These are phyloP conservation scores for Saguinus midas DNA, from an alignment of 2,113 vertebrate species.

Conservation along the genomic window DNA sequence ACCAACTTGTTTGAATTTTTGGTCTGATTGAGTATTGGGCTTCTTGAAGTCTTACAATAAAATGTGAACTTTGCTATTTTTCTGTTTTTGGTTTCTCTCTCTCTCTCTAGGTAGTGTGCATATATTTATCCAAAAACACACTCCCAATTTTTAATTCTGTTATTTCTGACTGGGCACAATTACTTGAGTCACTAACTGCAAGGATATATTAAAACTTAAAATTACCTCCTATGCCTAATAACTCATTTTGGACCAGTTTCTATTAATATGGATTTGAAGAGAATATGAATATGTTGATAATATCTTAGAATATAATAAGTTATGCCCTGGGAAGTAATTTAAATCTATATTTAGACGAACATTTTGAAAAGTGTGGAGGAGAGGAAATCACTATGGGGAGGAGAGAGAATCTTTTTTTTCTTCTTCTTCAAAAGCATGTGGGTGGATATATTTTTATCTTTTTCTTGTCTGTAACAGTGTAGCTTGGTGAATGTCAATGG, in stretches of 20 bases:
- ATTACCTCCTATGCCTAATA: neutral
- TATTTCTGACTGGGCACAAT: neutral
- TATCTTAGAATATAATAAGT: neutral
- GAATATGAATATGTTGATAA: neutral
- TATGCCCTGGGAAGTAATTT: slow-evolving; percentile 17
- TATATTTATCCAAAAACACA: neutral
- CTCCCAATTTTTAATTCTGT: neutral
- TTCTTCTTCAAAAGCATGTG: slow-evolving; percentile 41
- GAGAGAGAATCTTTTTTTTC: neutral
- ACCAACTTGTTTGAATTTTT: neutral
- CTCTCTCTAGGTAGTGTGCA: neutral
- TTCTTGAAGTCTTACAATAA: neutral
- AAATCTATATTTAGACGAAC: slow-evolving; percentile 58
- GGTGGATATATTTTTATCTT: slow-evolving; percentile 64
- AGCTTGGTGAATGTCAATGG: slow-evolving; percentile 44
- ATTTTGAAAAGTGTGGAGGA: slow-evolving; percentile 61
- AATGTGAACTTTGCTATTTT: neutral
- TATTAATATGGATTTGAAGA: neutral
- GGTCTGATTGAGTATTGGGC: neutral
- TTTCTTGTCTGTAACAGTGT: slow-evolving; percentile 3
- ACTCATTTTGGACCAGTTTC: neutral
- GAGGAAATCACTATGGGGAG: slow-evolving; percentile 33
- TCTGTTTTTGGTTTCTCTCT: neutral
- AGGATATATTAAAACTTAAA: neutral
- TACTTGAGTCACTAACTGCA: neutral